phyloP scores from a whole-genome alignment of 2,113 vertebrate genomes.

The Gopherus evgoodei region DNA sequence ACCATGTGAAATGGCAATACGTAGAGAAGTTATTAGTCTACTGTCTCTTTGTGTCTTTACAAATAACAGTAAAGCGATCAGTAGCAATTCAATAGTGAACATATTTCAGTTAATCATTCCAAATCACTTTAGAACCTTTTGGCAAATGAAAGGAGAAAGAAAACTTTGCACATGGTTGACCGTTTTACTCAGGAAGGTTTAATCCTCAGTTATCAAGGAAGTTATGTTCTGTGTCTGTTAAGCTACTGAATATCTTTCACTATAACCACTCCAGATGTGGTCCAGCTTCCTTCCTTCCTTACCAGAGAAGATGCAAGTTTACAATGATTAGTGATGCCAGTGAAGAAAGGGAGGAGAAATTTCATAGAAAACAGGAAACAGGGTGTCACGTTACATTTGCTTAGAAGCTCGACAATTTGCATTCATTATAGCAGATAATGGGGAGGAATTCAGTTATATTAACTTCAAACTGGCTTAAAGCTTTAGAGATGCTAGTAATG shows the following conservation, averaged over 20 bases:
- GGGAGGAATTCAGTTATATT: constrained; percentile 23
- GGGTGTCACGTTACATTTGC: constrained; percentile 12
- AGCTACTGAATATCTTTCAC: constrained; percentile 55
- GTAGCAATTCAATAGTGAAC: neutral
- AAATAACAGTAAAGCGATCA: neutral
- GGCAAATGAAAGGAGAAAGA: neutral
- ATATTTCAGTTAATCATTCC: neutral
- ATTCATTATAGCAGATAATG: constrained; percentile 40
- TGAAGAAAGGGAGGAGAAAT: constrained; percentile 59
- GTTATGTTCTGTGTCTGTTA: neutral
- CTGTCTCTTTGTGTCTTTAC: neutral
- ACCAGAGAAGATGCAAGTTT: constrained; percentile 37
- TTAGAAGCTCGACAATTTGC: constrained; percentile 30
- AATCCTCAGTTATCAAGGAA: neutral
- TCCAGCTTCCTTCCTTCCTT: constrained; percentile 64
- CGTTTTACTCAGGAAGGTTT: constrained; percentile 22
- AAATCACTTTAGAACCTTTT: neutral
- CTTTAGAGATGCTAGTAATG: neutral
- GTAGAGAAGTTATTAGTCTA: neutral
- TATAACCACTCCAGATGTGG: constrained; percentile 48
- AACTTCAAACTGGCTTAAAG: constrained; percentile 8
- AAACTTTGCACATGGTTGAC: neutral
- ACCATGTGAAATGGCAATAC: fast-evolving
- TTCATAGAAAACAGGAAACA: constrained; percentile 74
- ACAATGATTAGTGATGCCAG: constrained; percentile 16